Conservation (phyloP, 2,888 invertebrate genomes). For the Philereme vetulata region DNA sequence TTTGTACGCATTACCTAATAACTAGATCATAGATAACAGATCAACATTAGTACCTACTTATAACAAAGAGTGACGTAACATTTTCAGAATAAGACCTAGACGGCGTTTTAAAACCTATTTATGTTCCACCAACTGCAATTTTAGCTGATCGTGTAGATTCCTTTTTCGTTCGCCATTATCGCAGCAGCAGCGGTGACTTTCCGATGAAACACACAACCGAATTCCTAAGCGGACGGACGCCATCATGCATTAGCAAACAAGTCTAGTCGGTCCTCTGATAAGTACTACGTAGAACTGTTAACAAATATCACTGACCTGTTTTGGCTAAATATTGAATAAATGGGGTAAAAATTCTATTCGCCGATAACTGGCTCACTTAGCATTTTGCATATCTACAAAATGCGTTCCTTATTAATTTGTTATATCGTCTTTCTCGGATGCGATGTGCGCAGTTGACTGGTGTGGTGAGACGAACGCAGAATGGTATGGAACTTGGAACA, state of each 20-base stretch:
- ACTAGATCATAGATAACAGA: background rate
- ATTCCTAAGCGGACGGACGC: constrained; percentile 32
- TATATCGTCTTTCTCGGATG: constrained; percentile 59
- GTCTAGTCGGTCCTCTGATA: constrained; percentile 18
- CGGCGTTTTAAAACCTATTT: background rate
- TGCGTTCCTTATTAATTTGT: constrained; percentile 48
- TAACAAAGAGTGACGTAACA: constrained; percentile 5
- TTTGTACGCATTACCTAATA: background rate
- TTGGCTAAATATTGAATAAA: constrained; percentile 38
- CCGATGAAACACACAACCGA: constrained; percentile 18
- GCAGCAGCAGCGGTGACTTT: constrained; percentile 3
- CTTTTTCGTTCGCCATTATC: background rate
- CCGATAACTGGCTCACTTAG: constrained; percentile 49
- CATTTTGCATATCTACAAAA: constrained; percentile 53
- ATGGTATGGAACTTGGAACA: constrained; percentile 23
- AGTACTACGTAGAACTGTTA: constrained; percentile 24
- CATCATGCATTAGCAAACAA: constrained; percentile 36
- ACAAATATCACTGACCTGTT: constrained; percentile 66
- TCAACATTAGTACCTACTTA: background rate
- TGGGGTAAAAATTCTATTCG: constrained; percentile 45
- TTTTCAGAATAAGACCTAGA: constrained; percentile 3
- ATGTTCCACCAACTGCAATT: background rate
- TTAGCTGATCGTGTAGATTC: constrained; percentile 10
- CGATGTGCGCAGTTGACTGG: constrained; percentile 45
- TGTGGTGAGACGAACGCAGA: constrained; percentile 5